These are phyloP conservation scores for Melozone crissalis DNA, from an alignment of 2,113 vertebrate species.

Conservation along the genomic window DNA sequence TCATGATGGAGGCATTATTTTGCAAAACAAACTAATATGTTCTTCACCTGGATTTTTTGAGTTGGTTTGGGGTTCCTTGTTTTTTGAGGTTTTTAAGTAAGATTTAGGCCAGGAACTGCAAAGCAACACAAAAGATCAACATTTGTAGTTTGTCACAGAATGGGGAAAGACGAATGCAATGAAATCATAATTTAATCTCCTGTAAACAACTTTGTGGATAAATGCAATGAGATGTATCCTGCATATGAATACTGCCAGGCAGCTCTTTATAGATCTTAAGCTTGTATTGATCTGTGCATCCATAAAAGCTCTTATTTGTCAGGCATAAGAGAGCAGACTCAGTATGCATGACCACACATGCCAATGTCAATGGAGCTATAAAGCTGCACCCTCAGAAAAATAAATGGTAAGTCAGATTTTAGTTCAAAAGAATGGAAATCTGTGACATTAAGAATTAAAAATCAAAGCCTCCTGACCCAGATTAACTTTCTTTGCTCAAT, in stretches of 20 bases:
- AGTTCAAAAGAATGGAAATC: constrained; percentile 66
- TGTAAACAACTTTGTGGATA: constrained; percentile 44
- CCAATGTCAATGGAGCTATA: constrained; percentile 53
- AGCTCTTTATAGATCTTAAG: constrained; percentile 48
- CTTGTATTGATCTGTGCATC: constrained; percentile 59
- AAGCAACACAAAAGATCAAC: background rate
- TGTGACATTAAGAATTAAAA: constrained; percentile 65
- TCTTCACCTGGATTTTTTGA: background rate
- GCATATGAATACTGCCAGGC: background rate
- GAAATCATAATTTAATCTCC: background rate
- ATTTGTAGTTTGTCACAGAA: background rate
- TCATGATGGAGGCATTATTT: background rate
- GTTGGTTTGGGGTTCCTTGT: background rate
- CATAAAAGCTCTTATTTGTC: constrained; percentile 52
- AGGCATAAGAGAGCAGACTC: constrained; percentile 28
- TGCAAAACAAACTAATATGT: accelerated
- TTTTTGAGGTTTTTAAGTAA: background rate
- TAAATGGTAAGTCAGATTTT: constrained; percentile 54
- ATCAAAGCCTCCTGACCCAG: constrained; percentile 62
- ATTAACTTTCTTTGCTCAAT: constrained; percentile 61
- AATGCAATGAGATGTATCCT: constrained; percentile 10
- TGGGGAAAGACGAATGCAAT: background rate
- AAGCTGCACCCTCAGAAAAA: constrained; percentile 54
- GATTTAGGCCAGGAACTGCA: background rate
- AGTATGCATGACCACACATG: constrained; percentile 48